Conservation (phyloP, 2,113 vertebrate species). For the Charina bottae region DNA sequence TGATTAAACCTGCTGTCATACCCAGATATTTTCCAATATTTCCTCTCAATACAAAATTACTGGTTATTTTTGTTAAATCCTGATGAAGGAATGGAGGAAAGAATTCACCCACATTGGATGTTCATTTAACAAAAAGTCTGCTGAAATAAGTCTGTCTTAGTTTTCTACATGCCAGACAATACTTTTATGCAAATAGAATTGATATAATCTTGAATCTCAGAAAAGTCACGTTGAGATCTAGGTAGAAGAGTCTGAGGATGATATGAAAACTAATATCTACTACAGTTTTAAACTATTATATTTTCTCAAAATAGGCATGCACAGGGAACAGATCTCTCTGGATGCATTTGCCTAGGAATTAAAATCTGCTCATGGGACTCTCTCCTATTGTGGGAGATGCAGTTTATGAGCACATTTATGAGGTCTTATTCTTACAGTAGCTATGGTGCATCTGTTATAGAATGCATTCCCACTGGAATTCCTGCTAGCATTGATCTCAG, state of each 20-base stretch:
- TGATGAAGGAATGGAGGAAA: neutral
- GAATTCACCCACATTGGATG: neutral
- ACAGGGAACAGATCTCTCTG: too few relatives aligned
- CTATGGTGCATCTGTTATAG: too few relatives aligned
- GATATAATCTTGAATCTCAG: neutral
- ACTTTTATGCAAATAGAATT: neutral
- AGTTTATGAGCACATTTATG: too few relatives aligned
- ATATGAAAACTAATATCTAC: neutral
- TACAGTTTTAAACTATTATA: neutral
- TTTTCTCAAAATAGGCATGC: too few relatives aligned
- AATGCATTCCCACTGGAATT: too few relatives aligned
- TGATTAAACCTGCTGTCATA: neutral
- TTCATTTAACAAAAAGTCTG: neutral
- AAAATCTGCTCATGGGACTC: too few relatives aligned
- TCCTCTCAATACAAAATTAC: constrained; percentile 13
- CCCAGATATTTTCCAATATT: neutral
- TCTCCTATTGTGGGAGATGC: too few relatives aligned
- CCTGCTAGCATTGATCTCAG: too few relatives aligned
- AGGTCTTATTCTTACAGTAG: too few relatives aligned
- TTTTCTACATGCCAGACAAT: neutral
- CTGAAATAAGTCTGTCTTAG: neutral
- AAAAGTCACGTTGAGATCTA: too few relatives aligned
- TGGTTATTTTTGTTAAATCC: neutral
- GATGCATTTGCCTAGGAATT: too few relatives aligned
- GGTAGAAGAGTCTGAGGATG: neutral